Conservation (phyloP, 2,113 vertebrate genomes). For the Zootoca vivipara region DNA sequence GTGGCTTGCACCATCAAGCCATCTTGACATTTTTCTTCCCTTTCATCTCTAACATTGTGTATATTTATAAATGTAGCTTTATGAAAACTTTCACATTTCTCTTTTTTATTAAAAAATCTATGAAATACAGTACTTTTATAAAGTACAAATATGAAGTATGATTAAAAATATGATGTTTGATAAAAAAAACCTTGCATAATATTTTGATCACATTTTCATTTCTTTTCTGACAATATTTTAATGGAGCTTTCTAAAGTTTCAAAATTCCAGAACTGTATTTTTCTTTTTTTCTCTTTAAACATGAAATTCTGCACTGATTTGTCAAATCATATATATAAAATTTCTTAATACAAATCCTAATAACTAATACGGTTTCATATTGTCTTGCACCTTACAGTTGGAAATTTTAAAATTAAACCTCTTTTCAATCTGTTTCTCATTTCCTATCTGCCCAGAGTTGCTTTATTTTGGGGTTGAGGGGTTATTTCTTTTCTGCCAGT, state of each 20-base stretch:
- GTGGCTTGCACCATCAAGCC: too few species aligned
- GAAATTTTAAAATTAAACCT: neutral
- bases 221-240: neutral
- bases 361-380: neutral
- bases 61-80: neutral
- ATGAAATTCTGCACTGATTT: neutral
- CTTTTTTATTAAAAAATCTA: neutral
- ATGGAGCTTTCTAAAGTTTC: neutral
- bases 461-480: too few species aligned
- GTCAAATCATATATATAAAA: neutral
- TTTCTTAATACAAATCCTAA: neutral
- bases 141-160: neutral
- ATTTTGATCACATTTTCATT: neutral
- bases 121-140: neutral
- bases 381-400: neutral
- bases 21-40: too few species aligned
- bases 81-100: neutral
- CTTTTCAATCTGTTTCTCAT: neutral
- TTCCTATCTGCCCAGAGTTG: neutral
- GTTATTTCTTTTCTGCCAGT: too few species aligned
- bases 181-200: neutral
- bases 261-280: neutral
- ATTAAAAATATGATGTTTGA: neutral
- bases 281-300: neutral
- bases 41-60: neutral